phyloP scores from a whole-genome alignment of 2,888 invertebrate species.

The Seira ritae region DNA sequence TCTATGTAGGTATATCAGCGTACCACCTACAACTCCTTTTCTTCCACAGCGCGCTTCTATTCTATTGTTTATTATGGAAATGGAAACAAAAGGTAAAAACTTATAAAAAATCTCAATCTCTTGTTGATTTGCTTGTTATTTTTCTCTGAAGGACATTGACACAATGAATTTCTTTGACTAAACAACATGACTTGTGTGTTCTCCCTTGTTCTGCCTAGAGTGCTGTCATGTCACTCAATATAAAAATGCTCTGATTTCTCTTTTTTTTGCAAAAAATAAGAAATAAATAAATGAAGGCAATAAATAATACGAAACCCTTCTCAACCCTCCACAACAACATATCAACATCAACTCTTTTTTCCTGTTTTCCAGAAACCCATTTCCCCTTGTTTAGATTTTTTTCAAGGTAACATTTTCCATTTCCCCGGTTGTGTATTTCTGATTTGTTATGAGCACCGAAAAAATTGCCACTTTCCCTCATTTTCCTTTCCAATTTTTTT shows the following conservation, averaged over 20 bases:
- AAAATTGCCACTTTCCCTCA: too few species aligned
- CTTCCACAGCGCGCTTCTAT: too few species aligned
- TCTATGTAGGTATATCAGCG: too few species aligned
- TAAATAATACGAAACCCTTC: not conserved
- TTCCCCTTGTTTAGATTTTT: not conserved
- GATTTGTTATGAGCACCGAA: too few species aligned
- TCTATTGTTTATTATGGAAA: not conserved
- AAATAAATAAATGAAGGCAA: not conserved
- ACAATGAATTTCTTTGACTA: not conserved
- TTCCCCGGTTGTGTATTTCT: not conserved
- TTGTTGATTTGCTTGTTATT: not conserved
- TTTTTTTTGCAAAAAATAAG: not conserved
- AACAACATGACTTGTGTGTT: not conserved
- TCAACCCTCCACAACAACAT: too few species aligned
- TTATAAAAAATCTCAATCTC: not conserved
- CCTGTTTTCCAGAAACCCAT: not conserved
- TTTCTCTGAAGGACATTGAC: constrained; percentile 9
- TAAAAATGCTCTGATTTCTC: not conserved
- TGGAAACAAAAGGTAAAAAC: not conserved
- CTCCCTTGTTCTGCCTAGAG: too few species aligned
- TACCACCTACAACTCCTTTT: too few species aligned
- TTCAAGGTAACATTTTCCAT: not conserved
- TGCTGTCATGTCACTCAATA: not conserved
- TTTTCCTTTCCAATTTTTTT: too few species aligned
- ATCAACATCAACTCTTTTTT: too few species aligned